phyloP scores from a whole-genome alignment of 2,113 vertebrate species.

The Sula dactylatra region DNA sequence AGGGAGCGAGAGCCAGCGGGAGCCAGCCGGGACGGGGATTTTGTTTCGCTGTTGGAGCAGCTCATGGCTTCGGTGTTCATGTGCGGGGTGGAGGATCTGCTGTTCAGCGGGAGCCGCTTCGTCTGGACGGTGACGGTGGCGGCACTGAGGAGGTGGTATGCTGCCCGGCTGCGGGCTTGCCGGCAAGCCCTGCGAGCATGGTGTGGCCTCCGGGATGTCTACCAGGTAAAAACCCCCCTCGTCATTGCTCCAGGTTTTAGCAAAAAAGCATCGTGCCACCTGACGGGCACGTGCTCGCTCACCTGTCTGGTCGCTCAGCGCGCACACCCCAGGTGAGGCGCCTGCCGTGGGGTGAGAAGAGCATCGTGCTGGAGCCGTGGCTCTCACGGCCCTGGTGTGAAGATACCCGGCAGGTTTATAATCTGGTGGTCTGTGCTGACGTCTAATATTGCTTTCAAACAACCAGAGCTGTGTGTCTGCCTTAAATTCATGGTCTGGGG shows the following conservation, averaged over 20 bases:
- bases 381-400: accelerated
- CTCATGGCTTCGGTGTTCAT: constrained; percentile 85
- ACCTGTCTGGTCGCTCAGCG: not conserved
- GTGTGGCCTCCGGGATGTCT: constrained; percentile 86
- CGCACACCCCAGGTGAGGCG: accelerated
- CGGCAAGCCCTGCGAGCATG: constrained; percentile 85
- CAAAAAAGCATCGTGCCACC: not conserved
- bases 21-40: not conserved
- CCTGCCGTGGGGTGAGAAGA: not conserved
- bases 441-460: accelerated
- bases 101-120: constrained; percentile 85
- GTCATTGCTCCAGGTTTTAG: accelerated
- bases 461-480: not conserved
- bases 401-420: accelerated
- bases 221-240: constrained; percentile 77
- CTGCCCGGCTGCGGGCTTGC: constrained; percentile 82
- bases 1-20: not conserved
- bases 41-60: not conserved
- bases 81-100: constrained; percentile 87
- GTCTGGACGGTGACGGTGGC: constrained; percentile 87
- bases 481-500: not conserved
- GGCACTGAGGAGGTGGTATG: constrained; percentile 86
- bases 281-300: accelerated
- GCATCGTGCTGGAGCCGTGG: not conserved
- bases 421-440: accelerated